These are phyloP conservation scores for Apamea crenata DNA, from an alignment of 2,888 invertebrate genomes.

Conservation along the genomic window DNA sequence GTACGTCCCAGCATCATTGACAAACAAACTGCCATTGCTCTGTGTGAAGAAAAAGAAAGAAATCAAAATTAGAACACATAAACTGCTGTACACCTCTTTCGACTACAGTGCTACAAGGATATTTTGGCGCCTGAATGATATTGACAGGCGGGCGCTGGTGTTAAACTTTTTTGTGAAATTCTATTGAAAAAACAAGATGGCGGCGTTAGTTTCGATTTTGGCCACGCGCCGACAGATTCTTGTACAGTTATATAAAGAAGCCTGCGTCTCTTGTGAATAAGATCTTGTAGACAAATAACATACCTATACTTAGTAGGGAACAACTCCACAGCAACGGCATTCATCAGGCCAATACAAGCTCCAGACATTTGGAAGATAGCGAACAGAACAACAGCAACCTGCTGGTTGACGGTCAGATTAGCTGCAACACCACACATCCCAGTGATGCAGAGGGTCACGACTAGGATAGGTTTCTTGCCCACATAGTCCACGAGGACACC, in stretches of 20 bases:
- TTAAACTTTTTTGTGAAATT: background rate
- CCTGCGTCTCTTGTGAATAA: background rate
- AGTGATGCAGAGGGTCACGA: slow-evolving; percentile 86
- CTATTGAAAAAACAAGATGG: background rate
- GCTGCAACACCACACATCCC: slow-evolving; percentile 90
- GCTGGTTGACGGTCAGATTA: slow-evolving; percentile 90
- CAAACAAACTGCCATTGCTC: slow-evolving; percentile 92
- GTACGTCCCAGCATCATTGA: slow-evolving; percentile 91
- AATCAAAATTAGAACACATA: background rate
- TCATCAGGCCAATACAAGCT: slow-evolving; percentile 90
- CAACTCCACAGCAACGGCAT: slow-evolving; percentile 90
- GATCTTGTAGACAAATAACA: background rate
- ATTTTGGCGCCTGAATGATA: background rate
- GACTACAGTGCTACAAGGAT: background rate
- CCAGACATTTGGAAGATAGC: slow-evolving; percentile 90
- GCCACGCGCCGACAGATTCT: background rate
- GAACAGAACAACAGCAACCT: slow-evolving; percentile 90
- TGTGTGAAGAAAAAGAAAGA: slow-evolving; percentile 65
- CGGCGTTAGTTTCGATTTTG: background rate
- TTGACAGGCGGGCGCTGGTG: background rate
- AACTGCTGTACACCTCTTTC: background rate
- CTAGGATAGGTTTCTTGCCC: slow-evolving; percentile 89
- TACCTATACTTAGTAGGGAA: slow-evolving; percentile 90
- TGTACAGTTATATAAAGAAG: background rate
- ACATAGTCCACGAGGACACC: slow-evolving; percentile 90